Conservation (phyloP, 2,113 vertebrate genomes). For the Hydropotes inermis region DNA sequence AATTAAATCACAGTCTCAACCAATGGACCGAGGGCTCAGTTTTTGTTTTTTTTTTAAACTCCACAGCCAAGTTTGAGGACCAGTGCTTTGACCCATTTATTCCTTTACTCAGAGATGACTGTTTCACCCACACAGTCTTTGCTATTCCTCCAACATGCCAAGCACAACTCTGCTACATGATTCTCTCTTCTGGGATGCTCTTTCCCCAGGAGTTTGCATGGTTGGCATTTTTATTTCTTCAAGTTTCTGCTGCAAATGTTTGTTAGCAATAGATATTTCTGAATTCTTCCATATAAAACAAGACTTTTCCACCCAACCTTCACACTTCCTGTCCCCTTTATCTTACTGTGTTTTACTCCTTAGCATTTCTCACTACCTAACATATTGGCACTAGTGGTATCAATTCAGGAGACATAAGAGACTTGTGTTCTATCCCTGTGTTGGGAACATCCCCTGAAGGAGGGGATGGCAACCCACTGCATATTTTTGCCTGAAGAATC, state of each 20-base stretch:
- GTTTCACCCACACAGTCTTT: neutral
- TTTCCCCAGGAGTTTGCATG: neutral
- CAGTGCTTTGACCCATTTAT: neutral
- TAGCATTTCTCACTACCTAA: neutral
- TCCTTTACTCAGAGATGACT: neutral
- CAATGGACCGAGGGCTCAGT: neutral
- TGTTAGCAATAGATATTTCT: neutral
- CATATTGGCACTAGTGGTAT: neutral
- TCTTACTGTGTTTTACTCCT: neutral
- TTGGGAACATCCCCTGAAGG: neutral
- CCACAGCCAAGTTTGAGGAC: neutral
- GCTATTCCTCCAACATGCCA: neutral
- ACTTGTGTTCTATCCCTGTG: neutral
- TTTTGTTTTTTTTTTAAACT: neutral
- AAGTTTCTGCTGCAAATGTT: neutral
- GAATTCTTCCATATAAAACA: neutral
- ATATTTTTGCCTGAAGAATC: neutral
- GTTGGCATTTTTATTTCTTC: neutral
- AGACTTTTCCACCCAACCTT: neutral
- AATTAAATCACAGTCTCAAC: neutral
- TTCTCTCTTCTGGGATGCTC: neutral
- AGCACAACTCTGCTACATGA: neutral
- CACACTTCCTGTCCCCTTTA: neutral
- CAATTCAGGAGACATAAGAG: neutral
- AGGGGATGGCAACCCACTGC: neutral